A percentile compares a stretch with the other conserved stretches of the same genome.
These are phyloP conservation scores for Drosophila nigricruria DNA, from an alignment of 2,888 invertebrate species.

Conservation along the genomic window DNA sequence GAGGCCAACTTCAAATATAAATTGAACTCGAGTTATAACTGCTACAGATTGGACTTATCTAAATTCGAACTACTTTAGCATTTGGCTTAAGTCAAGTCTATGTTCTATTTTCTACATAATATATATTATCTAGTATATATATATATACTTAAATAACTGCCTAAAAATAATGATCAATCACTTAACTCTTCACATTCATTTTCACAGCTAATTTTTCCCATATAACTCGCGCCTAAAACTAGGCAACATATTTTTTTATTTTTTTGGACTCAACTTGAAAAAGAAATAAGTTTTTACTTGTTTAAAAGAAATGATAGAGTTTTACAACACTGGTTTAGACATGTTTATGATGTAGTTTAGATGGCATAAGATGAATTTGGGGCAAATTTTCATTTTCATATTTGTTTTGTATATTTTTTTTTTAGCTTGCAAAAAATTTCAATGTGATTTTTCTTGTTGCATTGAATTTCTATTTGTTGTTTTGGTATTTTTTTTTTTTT, in stretches of 20 bases:
- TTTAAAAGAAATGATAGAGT: neutral
- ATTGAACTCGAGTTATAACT: neutral
- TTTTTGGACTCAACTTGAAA: neutral
- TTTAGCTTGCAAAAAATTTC: conserved; percentile 44
- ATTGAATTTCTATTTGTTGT: conserved; percentile 72
- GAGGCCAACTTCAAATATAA: neutral
- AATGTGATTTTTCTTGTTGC: conserved; percentile 80
- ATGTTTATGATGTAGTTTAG: neutral
- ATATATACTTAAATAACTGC: neutral
- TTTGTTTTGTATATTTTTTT: neutral
- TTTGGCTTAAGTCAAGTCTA: neutral
- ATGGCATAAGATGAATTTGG: conserved; percentile 4
- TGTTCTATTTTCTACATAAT: neutral
- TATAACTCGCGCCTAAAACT: neutral
- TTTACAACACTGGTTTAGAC: conserved; percentile 10
- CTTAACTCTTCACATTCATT: neutral
- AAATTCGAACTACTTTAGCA: neutral
- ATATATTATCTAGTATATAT: too few species aligned
- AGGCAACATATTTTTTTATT: neutral
- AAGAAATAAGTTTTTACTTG: neutral
- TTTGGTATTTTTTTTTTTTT: conserved; percentile 18
- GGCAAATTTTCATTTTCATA: neutral
- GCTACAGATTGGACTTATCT: neutral
- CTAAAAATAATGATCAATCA: neutral
- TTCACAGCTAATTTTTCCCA: neutral